Conservation (phyloP, 2,113 vertebrate species). For the Silurus meridionalis region DNA sequence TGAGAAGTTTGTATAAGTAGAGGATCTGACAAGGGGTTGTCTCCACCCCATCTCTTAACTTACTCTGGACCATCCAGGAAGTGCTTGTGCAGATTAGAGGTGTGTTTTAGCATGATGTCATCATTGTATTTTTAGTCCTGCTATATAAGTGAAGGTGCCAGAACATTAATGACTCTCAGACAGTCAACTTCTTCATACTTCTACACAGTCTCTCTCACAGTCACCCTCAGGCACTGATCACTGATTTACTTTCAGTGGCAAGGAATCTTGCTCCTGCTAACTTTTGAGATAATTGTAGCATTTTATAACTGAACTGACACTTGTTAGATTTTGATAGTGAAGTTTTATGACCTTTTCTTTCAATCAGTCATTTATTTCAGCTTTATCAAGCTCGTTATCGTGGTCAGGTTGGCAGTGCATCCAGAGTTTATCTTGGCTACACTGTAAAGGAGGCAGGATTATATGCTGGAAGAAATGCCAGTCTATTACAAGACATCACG, state of each 20-base stretch:
- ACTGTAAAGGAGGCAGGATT: background rate
- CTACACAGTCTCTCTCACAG: background rate
- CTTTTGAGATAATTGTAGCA: background rate
- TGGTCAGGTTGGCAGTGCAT: background rate
- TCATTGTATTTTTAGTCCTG: slow-evolving; percentile 60
- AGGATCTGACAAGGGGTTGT: background rate
- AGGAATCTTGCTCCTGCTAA: background rate
- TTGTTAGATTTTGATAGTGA: background rate
- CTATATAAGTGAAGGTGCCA: slow-evolving; percentile 58
- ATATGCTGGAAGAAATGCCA: background rate
- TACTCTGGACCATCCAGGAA: slow-evolving; percentile 32
- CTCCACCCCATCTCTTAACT: background rate
- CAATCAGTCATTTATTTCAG: background rate
- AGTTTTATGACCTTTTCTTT: background rate
- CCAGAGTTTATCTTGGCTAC: background rate
- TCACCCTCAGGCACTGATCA: background rate
- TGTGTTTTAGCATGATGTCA: slow-evolving; percentile 37
- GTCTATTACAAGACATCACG: background rate
- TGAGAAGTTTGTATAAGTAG: slow-evolving; percentile 8
- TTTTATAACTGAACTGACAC: background rate
- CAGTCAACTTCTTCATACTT: background rate
- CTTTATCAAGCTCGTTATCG: background rate
- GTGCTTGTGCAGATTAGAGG: slow-evolving; percentile 24
- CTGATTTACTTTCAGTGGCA: background rate
- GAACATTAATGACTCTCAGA: slow-evolving; percentile 43